Base-by-base conservation (phyloP, 2,888 invertebrate species). In the Chironomus tentans region DNA sequence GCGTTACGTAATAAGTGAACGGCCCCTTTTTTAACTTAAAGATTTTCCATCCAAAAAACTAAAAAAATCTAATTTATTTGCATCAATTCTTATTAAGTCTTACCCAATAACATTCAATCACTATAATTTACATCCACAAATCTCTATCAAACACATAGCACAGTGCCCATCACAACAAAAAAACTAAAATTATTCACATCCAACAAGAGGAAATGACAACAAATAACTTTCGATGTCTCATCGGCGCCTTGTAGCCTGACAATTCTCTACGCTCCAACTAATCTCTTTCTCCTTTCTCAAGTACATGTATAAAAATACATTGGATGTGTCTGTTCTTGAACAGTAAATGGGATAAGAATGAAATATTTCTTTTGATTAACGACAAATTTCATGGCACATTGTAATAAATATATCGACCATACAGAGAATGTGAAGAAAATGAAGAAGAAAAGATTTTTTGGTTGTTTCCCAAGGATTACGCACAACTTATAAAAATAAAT, bases 301-400 rank as follows among this genome's bases (percentile, higher is more conserved):
- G 18, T 56, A 18, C 5, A 56, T 15, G 4, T 38, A 38, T 38
- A 38, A n/a, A n/a, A n/a, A n/a, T 2, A 38, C 38, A 38, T 38
- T 38, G 38, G 7, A 38, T 38, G 38, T 38, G 38, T 1, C 2
- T 38, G 10, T 38, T 10, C 38, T 38, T 38, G 7, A 38, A 2
- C 38, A 38, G 38, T 38, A 38, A 38, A 38, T 38, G 10, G 56
- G 56, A 15, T 56, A 56, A 15, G 18, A 18, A 56, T 15, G 7
- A 56, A 18, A 56, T 15, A 15, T 56, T 18, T 56, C 18, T 56
- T 38, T 73, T 73, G 73, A 73, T 73, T 73, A 62, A 73, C 73
- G 61, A 73, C 65, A 73, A 73, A 73, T 73, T 73, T 73, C 65
- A 61, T 24, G 73, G 61, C 61, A 50, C 65, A 65, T 65, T 24